Evolutionary conservation across 1,140 invertebrate species (phyloP), one percentile per base, ranked within the genome.

Genomic region (Saccostrea cuccullata): DNA sequence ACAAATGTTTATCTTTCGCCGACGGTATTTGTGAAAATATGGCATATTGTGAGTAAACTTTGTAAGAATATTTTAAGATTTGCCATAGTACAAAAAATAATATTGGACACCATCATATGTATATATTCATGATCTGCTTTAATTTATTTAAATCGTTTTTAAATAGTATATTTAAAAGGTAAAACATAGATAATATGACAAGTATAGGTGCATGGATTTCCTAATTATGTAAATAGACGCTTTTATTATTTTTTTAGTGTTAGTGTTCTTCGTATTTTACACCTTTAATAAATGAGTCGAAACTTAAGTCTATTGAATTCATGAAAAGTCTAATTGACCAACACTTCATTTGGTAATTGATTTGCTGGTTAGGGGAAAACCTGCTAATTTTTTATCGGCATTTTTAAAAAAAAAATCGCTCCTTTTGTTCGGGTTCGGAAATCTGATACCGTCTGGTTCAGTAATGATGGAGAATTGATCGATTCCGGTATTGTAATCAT

Each of bases 341-440:
- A 77, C 13, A 77, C 26, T 26, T 26, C 26, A 30, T 36, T 36
- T 36, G 0, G 17, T 6, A 20, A 30, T 4, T 77, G 26, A 64
- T 77, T 17, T 77, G 26, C 70, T 12, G 26, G 8, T 12, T 4
- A 36, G 58, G 30, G 70, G 26, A 73, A 73, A 26, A 26, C 47
- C 47, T 47, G 47, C 47, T 9, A 47, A 36, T 30, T 30, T 77
- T 30, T 30, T 30, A 77, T 77, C 70, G 9, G 11, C 70, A 17
- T 36, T 67, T n/a, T 36, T n/a, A n/a, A n/a, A 36, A 67, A 30
- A 77, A 73, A 73, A 77, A 77, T 30, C 30, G 26, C 70, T 30
- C 23, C 70, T 77, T 77, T 77, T 77, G 70, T 77, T 77, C 70
- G 23, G 70, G 70, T 77, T 77, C 26, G 70, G 70, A 77, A 77